A percentile compares a stretch with the other conserved stretches of the same genome.
Conservation (phyloP, 2,888 invertebrate genomes). For the Malacosoma neustria region DNA sequence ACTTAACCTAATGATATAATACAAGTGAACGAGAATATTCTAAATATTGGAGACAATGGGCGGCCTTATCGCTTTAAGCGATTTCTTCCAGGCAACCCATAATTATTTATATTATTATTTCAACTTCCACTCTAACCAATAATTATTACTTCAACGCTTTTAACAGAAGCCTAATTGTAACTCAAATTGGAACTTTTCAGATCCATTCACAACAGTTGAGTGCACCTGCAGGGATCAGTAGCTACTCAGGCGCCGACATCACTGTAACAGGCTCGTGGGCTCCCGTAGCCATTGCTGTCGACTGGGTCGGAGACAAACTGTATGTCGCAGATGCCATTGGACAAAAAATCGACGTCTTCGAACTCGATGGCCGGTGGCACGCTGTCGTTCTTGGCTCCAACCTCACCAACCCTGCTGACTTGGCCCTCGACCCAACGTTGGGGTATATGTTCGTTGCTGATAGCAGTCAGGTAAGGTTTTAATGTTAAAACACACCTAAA, state of each 20-base stretch:
- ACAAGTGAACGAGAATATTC: too few species aligned
- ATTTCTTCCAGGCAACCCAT: too few species aligned
- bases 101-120: too few species aligned
- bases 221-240: conserved; percentile 47
- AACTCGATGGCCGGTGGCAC: conserved; percentile 89
- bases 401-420: conserved; percentile 91
- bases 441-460: conserved; percentile 93
- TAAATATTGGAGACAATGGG: too few species aligned
- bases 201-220: conserved; percentile 76
- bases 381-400: conserved; percentile 94
- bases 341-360: conserved; percentile 94
- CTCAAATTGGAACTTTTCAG: too few species aligned
- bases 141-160: too few species aligned
- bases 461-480: conserved; percentile 79
- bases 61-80: too few species aligned
- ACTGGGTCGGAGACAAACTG: conserved; percentile 97
- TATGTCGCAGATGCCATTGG: conserved; percentile 96
- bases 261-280: conserved; percentile 90
- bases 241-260: conserved; percentile 77
- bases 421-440: conserved; percentile 93
- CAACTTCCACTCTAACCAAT: too few species aligned
- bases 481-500: too few species aligned
- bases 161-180: too few species aligned
- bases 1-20: too few species aligned
- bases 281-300: conserved; percentile 93